Evolutionary conservation across 2,888 invertebrate genomes (phyloP).

Genomic region (Dastarcus helophoroides): DNA sequence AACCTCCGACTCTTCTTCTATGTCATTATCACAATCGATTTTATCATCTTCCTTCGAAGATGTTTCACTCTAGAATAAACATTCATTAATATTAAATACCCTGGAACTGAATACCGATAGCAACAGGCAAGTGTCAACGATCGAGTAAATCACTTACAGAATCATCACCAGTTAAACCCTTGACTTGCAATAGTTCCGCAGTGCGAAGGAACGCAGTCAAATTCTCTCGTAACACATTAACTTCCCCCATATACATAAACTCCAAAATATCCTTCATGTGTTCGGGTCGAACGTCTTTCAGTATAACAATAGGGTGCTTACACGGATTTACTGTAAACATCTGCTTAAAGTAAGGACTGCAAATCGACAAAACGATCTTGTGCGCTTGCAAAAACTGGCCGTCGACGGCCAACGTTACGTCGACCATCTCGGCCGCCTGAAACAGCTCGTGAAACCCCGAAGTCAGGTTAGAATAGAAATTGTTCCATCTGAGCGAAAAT

Average conservation of each 20-base stretch:
- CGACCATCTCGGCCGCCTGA: constrained; percentile 62
- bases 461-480: constrained; percentile 63
- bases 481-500: constrained; percentile 68
- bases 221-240: constrained; percentile 58
- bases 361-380: constrained; percentile 65
- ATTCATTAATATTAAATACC: no score
- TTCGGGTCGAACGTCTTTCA: constrained; percentile 57
- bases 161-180: constrained; percentile 49
- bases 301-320: constrained; percentile 61
- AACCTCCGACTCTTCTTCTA: constrained; percentile 18
- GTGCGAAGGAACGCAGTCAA: constrained; percentile 58
- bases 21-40: constrained; percentile 25
- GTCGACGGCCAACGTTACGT: constrained; percentile 65
- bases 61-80: constrained; percentile 29
- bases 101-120: not conserved
- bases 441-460: constrained; percentile 60
- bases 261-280: constrained; percentile 58
- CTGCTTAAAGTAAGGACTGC: constrained; percentile 68
- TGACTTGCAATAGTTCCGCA: constrained; percentile 58
- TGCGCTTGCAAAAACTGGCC: constrained; percentile 69
- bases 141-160: constrained; percentile 28
- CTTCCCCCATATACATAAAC: constrained; percentile 66
- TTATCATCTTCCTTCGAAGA: constrained; percentile 32
- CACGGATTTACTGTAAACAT: constrained; percentile 62
- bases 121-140: not conserved